Evolutionary conservation across 2,113 vertebrate genomes (phyloP).

Genomic region (Mesoclemmys tuberculata): DNA sequence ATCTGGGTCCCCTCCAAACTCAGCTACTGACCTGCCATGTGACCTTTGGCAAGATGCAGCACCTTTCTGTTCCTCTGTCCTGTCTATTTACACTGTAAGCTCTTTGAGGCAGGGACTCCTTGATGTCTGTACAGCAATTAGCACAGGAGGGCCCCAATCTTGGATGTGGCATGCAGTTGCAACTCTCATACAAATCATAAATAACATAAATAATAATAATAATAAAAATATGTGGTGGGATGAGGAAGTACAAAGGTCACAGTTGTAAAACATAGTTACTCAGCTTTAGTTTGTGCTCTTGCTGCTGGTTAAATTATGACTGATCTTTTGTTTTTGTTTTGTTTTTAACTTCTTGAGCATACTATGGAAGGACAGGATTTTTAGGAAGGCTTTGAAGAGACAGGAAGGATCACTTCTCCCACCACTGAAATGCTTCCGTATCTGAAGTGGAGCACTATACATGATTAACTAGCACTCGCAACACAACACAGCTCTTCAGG

Average conservation of each 20-base stretch:
- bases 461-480: constrained; percentile 47
- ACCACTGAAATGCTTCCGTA: background rate
- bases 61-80: background rate
- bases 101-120: fast-evolving
- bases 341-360: background rate
- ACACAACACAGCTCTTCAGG: constrained; percentile 15
- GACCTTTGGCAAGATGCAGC: background rate
- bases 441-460: background rate
- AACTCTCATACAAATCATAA: background rate
- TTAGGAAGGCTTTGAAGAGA: background rate
- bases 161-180: background rate
- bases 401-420: background rate
- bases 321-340: background rate
- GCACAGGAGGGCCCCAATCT: background rate
- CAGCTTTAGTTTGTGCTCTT: background rate
- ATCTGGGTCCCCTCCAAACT: background rate
- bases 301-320: background rate
- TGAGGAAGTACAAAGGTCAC: background rate
- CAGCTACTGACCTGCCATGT: background rate
- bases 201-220: background rate
- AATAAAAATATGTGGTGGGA: background rate
- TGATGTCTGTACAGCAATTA: background rate
- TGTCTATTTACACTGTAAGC: background rate
- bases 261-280: background rate
- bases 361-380: background rate